Evolutionary conservation across 2,888 invertebrate species (phyloP), one percentile per base, ranked within the genome.

Genomic region (Portevinia maculata): DNA sequence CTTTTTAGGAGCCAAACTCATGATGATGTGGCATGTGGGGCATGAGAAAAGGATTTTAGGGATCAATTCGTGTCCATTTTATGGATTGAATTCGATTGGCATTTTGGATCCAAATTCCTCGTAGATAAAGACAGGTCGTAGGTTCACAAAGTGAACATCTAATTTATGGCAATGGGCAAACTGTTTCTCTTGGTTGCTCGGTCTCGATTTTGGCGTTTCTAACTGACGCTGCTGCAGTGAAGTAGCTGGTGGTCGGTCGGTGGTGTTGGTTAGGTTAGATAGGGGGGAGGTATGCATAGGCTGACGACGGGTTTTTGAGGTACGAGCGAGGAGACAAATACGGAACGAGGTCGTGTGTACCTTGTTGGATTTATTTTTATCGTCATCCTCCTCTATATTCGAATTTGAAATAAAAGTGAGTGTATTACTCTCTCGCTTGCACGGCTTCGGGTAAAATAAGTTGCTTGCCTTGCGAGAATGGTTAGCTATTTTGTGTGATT

Each of bases 321-420:
- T 65, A 59, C 71, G 46, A 79, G 50, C 53, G 81, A 65, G 60
- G 53, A 53, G 59, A 64, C 60, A 71, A 60, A 83, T 67, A 71
- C 34, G 60, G 44, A 83, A 73, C 78, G 78, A 83, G 83, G 83
- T 55, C 83, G 60, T 78, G 62, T 67, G 44, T 67, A 60, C 60
- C 46, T 73, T 73, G 62, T 73, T 73, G 71, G 73, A 83, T 83
- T 78, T 83, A 83, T 83, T 83, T 83, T 78, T 83, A 78, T 83
- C 83, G 71, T 73, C 83, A 76, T 83, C 71, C 78, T 83, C 78
- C 78, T 78, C 70, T 71, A 71, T 65, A 64, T 24, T 24, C 24
- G 24, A 24, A 24, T 24, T 24, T 53, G 59, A 50, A 62, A 28
- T 8, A 44, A 28, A 50, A 78, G 11, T 28, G 57, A 57, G 50